Evolutionary conservation across 1,140 invertebrate species (phyloP).

Genomic region (Cephus cinctus): DNA sequence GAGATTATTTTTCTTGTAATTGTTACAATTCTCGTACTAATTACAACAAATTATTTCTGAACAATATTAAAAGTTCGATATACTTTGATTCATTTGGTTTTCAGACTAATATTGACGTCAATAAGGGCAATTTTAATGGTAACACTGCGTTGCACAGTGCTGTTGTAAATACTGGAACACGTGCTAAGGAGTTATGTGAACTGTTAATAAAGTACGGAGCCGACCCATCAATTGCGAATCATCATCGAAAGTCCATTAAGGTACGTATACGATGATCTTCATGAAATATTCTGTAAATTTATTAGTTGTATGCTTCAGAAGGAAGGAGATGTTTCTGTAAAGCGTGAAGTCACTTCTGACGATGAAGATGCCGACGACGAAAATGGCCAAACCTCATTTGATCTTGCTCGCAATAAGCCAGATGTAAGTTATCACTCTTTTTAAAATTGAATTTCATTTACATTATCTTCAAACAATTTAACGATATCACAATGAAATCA

Average conservation of each 20-base stretch:
- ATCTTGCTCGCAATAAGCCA: conserved; percentile 41
- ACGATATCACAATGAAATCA: not conserved
- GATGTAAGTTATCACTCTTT: conserved; percentile 30
- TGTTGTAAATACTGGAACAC: conserved; percentile 32
- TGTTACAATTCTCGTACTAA: not conserved
- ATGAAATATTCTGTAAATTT: not conserved
- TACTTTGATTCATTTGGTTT: conserved; percentile 5
- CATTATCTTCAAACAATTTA: not conserved
- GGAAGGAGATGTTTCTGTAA: conserved; percentile 12
- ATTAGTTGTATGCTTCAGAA: not conserved
- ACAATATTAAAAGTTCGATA: conserved; percentile 7
- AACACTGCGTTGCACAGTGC: conserved; percentile 48
- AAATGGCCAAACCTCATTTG: conserved; percentile 39
- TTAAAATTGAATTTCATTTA: conserved; percentile 7
- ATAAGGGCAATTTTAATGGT: conserved; percentile 42
- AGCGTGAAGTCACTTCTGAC: conserved; percentile 4
- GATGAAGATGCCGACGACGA: not conserved
- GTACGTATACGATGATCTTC: conserved; percentile 8
- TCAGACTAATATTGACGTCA: conserved; percentile 44
- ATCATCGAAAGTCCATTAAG: conserved; percentile 15
- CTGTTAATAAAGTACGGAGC: conserved; percentile 41
- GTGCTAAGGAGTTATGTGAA: conserved; percentile 38
- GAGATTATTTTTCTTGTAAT: conserved; percentile 1
- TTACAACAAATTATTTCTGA: not conserved
- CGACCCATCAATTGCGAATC: conserved; percentile 37